A percentile compares a stretch with the other conserved stretches of the same genome.
These are phyloP conservation scores for Yponomeuta plumbellus DNA, from an alignment of 2,888 invertebrate species.

Conservation along the genomic window DNA sequence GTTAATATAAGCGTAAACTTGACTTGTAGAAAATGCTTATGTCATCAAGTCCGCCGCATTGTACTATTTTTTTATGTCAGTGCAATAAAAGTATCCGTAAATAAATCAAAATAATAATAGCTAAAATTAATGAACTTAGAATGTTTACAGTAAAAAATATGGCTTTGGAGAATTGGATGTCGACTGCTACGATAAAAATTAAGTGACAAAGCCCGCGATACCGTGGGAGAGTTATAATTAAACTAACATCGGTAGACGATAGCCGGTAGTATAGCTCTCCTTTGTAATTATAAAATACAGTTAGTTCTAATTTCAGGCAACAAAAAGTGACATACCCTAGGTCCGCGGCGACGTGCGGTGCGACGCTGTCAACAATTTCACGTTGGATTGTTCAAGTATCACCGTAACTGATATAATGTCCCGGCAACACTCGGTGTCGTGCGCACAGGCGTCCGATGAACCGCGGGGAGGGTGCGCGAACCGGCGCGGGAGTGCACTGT, in stretches of 20 bases:
- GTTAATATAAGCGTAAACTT: too few relatives aligned
- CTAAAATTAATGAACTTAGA: too few relatives aligned
- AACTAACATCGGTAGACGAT: background rate
- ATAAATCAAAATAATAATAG: too few relatives aligned
- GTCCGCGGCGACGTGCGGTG: background rate
- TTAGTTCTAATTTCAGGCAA: slow-evolving; percentile 15
- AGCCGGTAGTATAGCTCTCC: slow-evolving; percentile 16
- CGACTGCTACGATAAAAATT: too few relatives aligned
- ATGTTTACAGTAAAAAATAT: too few relatives aligned
- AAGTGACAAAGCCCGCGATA: background rate
- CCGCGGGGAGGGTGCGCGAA: slow-evolving; percentile 33
- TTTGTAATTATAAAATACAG: slow-evolving; percentile 14
- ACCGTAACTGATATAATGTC: slow-evolving; percentile 15
- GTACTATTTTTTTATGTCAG: too few relatives aligned
- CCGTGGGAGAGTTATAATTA: background rate
- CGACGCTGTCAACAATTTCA: slow-evolving; percentile 29
- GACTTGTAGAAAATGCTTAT: too few relatives aligned
- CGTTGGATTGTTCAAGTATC: slow-evolving; percentile 50
- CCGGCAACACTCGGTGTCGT: slow-evolving; percentile 12
- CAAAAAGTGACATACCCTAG: slow-evolving; percentile 12
- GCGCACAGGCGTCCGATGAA: slow-evolving; percentile 14
- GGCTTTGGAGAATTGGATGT: too few relatives aligned
- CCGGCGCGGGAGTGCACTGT: slow-evolving; percentile 39
- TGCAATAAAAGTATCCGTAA: too few relatives aligned
- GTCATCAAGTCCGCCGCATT: too few relatives aligned